Evolutionary conservation across 2,113 vertebrate species (phyloP), one percentile per base, ranked within the genome.

Genomic region (Passer domesticus): DNA sequence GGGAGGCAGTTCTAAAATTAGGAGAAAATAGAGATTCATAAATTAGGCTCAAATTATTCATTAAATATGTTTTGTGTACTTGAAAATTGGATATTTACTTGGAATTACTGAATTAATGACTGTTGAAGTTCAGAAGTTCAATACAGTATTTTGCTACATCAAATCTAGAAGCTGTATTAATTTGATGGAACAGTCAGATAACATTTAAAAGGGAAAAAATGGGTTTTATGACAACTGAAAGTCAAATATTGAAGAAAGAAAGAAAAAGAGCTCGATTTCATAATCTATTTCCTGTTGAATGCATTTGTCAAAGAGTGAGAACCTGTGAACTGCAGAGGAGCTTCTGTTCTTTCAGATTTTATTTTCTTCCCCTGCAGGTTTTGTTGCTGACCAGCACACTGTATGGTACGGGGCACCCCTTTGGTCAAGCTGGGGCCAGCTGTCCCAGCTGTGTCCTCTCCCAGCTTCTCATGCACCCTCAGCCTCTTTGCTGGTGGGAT

Each of bases 61-160:
- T 86, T 80, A 80, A 80, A 46, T 47, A 24, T 46, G 44, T 59
- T 69, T 60, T 64, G 60, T 56, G 33, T 73, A 28, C 22, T 66
- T 87, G 37, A 85, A 89, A 90, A 66, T 31, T 14, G 53, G 52
- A 72, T 47, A 78, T 86, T 58, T 83, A 28, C 17, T 92, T 75
- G 50, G 10, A 84, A 66, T 66, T 41, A 39, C 41, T 83, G 83
- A 50, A 43, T 87, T 82, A 68, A 30, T 77, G 75, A 44, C 12
- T 76, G 7, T 27, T 63, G 33, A 90, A 67, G 39, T 41, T 41
- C 39, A 41, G 39, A 41, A 41, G 4, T 87, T 87, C 35, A 60
- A 1, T 41, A 46, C 46, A 18, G 3, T 60, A 52, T 79, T 91
- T 92, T 79, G 28, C n/a, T 60, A 21, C 9, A 53, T 63, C 24